These are phyloP conservation scores for Micromys minutus DNA, from an alignment of 2,113 vertebrate species.

Conservation along the genomic window DNA sequence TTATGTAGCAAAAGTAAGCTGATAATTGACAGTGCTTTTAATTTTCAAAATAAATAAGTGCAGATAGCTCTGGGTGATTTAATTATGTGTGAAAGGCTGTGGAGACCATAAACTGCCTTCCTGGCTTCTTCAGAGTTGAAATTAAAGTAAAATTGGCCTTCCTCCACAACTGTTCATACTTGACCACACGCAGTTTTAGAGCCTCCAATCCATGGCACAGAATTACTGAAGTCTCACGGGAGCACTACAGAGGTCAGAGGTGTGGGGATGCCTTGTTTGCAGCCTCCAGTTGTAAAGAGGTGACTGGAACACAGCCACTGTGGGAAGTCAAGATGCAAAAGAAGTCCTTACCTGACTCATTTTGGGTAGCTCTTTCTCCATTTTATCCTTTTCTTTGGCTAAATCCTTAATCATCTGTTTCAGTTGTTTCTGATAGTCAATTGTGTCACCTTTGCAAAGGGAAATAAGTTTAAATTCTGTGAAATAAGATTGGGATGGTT, in stretches of 20 bases:
- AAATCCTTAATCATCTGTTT: conserved; percentile 97
- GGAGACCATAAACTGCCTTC: no score
- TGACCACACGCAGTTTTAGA: background rate
- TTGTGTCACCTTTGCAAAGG: conserved; percentile 82
- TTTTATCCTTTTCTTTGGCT: conserved; percentile 91
- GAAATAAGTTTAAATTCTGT: background rate
- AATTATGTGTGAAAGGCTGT: background rate
- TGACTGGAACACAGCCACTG: background rate
- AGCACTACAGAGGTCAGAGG: background rate
- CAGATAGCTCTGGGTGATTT: background rate
- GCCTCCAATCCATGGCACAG: background rate
- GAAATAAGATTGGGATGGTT: background rate
- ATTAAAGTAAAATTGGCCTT: background rate
- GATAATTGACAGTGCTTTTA: background rate
- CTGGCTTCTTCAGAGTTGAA: no score
- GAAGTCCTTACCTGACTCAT: conserved; percentile 93
- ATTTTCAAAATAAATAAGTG: background rate
- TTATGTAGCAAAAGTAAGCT: background rate
- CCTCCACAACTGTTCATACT: background rate
- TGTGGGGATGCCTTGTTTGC: background rate
- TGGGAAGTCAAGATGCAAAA: background rate
- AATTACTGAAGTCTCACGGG: background rate
- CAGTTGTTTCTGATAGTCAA: conserved; percentile 94
- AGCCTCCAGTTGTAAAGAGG: background rate
- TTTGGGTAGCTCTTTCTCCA: conserved; percentile 91